Percentiles rank a stretch among this genome's conserved stretches.
phyloP scores from a whole-genome alignment of 2,888 invertebrate genomes.

The Tuberolachnus salignus region DNA sequence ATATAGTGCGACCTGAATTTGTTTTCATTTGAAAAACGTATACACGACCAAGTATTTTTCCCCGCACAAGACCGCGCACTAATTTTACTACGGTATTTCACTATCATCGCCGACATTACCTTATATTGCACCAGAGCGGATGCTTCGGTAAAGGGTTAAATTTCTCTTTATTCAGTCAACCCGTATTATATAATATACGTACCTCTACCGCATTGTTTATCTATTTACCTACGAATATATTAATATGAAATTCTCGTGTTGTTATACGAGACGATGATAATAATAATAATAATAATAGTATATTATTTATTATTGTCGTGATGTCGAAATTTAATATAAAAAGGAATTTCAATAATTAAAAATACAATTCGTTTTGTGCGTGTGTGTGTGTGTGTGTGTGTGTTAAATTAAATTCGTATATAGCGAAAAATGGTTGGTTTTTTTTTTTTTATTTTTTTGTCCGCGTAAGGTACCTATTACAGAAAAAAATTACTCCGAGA shows the following conservation, averaged over 20 bases:
- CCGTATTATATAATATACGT: neutral
- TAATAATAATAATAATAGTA: neutral
- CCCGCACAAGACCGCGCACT: constrained; percentile 1
- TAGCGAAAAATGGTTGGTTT: neutral
- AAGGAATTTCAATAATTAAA: constrained; percentile 3
- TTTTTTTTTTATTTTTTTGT: too few species aligned
- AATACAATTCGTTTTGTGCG: too few species aligned
- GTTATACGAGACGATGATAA: neutral
- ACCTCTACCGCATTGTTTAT: neutral
- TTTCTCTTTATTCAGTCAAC: constrained; percentile 4
- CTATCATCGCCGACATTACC: neutral
- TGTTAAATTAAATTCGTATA: constrained; percentile 8
- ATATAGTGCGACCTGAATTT: too few species aligned
- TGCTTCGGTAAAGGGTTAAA: neutral
- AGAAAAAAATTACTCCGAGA: neutral
- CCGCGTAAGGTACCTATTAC: neutral
- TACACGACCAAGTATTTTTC: neutral
- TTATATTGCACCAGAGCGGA: neutral
- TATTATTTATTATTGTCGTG: neutral
- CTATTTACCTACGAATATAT: constrained; percentile 3
- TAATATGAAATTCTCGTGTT: neutral
- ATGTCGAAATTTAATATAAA: neutral
- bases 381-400: too few species aligned
- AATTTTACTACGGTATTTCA: constrained; percentile 5
- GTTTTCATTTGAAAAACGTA: too few species aligned